Percentiles rank a stretch among this genome's conserved stretches.
Evolutionary conservation across 2,113 vertebrate genomes (phyloP).

Genomic region (Leptosomus discolor): DNA sequence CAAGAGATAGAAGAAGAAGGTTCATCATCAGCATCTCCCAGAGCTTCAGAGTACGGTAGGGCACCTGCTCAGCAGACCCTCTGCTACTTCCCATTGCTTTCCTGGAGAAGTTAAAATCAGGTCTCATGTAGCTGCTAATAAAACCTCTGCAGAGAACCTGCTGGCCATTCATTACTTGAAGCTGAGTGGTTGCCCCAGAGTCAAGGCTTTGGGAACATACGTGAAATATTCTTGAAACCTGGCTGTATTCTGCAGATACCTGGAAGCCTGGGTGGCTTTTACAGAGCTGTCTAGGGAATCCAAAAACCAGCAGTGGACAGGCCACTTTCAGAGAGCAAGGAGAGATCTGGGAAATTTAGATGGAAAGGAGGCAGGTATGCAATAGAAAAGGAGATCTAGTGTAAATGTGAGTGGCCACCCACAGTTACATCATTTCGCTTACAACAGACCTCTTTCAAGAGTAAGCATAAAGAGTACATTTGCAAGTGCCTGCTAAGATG

Average conservation of each 20-base stretch:
- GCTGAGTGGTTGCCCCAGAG: background rate
- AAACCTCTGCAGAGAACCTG: background rate
- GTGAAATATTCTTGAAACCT: background rate
- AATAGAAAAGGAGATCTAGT: background rate
- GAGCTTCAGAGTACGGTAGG: background rate
- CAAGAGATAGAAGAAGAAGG: background rate
- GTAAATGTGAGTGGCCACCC: background rate
- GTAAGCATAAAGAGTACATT: background rate
- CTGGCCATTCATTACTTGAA: background rate
- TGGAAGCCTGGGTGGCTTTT: background rate
- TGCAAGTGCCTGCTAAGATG: background rate
- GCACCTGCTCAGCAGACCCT: background rate
- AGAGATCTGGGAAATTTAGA: background rate
- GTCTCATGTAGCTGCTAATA: background rate
- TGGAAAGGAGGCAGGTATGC: background rate
- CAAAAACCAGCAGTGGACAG: background rate
- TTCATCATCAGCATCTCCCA: background rate
- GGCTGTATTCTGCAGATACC: background rate
- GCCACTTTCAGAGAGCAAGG: background rate
- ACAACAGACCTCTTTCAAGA: background rate
- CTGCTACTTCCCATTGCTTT: background rate
- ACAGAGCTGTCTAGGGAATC: background rate
- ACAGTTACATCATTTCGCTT: background rate
- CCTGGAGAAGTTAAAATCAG: background rate
- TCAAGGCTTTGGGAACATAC: background rate